Base-by-base conservation (phyloP, 2,113 vertebrate genomes). In the Polyodon spathula region DNA sequence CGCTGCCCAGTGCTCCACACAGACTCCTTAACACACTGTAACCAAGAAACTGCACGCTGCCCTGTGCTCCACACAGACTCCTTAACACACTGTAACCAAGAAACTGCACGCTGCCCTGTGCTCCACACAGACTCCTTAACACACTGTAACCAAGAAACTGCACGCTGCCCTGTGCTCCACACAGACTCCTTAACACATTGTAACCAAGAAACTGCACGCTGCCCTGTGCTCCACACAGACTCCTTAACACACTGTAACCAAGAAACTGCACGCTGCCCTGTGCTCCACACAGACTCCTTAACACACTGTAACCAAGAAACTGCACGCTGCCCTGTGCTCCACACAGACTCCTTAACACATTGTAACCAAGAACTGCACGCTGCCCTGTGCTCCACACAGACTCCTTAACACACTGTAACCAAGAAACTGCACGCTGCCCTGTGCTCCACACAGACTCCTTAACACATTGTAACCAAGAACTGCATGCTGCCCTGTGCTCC, bases 381-480 rank as follows among this genome's bases (percentile, higher is more conserved):
- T 38, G 16, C 16, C 56, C 27, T 17, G 51, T 43, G 40, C 37
- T 63, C 37, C 68, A 52, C 60, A 40, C 56, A 53, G 48, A 37
- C 48, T 27, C 4, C 1, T 42, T 43, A 63, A 53, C 2, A 65
- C 71, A 81, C 74, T 66, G 62, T 52, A 52, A 37, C 48, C 48
- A 50, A 50, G 48, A n/a, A 50, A 50, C 8, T 50, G 48, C 48
- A 5, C 12, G 4, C 4, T 38, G 16, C 16, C 56, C 27, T 17
- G 51, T 43, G 40, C 37, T 63, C 37, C 68, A 52, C 60, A 40
- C 56, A 53, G 48, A 37, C 48, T 27, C 4, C 1, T 42, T 43
- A 63, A 53, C 2, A 65, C 71, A 81, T 74, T 66, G 62, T 52
- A 52, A 37, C 48, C 48, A 50, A 50, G 48, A n/a, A 50, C 8